Base-by-base conservation (phyloP, 2,113 vertebrate species). In the Calyptomena viridis region DNA sequence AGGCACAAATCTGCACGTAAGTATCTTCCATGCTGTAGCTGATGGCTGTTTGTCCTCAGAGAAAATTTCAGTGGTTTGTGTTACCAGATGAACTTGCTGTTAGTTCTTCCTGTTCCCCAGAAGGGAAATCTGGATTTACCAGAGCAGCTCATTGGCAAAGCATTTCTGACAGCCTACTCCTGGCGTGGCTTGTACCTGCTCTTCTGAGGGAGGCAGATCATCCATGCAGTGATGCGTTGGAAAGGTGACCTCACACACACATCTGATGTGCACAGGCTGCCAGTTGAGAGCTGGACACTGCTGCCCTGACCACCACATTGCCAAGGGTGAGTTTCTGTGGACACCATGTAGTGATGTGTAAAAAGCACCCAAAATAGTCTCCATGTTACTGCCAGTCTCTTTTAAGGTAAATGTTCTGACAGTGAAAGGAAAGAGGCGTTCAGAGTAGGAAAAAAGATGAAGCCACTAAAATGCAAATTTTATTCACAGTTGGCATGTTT, bases 401-500 rank as follows among this genome's bases (percentile, higher is more conserved):
- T 85, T 15, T 27, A 74, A 88, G 82, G 72, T 28, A 72, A 79
- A 77, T 0, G 2, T 30, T 72, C 62, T 79, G 93, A 82, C 80
- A 93, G 66, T 63, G 56, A 71, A 76, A 91, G 87, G 46, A 85
- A 59, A 90, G 89, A 92, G 94, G 64, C 20, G 58, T 95, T 88
- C 47, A 63, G 91, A 91, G 79, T 14, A 93, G 77, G 89, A 46
- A 91, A 93, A 91, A 96, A 93, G 82, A 85, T 84, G 63, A 93
- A 97, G 95, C 79, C 87, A 39, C 94, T 80, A 90, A 97, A 96
- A 96, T 94, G 95, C 96, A 96, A 96, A 96, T 96, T 97, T 97
- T 97, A 96, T 97, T 97, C 95, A 96, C 96, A 97, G 95, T 83
- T 49, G 37, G 89, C 79, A 86, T 92, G 82, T 98, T 97, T 98